Evolutionary conservation across 2,797 vertebrate species (phyloP).

Genomic region (Karalla daura): DNA sequence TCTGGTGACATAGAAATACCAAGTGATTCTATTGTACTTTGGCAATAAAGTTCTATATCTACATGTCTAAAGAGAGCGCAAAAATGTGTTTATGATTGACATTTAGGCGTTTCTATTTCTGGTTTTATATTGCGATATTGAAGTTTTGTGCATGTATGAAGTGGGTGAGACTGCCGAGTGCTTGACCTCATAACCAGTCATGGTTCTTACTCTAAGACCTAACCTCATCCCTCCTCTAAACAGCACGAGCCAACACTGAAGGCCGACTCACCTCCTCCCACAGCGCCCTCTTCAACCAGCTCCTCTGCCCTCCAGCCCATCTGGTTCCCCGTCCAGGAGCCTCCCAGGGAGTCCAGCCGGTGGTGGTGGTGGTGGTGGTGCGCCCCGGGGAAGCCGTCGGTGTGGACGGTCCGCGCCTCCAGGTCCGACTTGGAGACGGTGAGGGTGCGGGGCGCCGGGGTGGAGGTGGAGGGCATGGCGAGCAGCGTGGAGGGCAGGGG

Average conservation of each 20-base stretch:
- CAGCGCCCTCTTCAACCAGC: slow-evolving; percentile 88
- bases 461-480: slow-evolving; percentile 78
- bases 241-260: neutral
- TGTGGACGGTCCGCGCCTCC: slow-evolving; percentile 80
- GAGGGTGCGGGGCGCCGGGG: slow-evolving; percentile 82
- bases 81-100: too few species aligned
- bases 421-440: slow-evolving; percentile 88
- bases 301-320: slow-evolving; percentile 89
- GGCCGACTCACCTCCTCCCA: slow-evolving; percentile 87
- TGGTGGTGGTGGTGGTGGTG: slow-evolving; percentile 80
- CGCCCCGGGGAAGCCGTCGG: slow-evolving; percentile 77
- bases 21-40: too few species aligned
- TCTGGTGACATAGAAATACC: too few species aligned
- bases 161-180: too few species aligned
- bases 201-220: too few species aligned
- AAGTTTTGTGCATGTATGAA: too few species aligned
- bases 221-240: too few species aligned
- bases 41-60: too few species aligned
- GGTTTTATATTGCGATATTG: too few species aligned
- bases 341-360: slow-evolving; percentile 83
- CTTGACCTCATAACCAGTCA: too few species aligned
- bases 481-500: slow-evolving; percentile 72
- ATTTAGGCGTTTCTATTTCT: too few species aligned
- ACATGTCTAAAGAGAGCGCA: too few species aligned
- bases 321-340: slow-evolving; percentile 89